These are phyloP conservation scores for Gorsachius goisagi DNA, from an alignment of 2,113 vertebrate species.

Conservation along the genomic window DNA sequence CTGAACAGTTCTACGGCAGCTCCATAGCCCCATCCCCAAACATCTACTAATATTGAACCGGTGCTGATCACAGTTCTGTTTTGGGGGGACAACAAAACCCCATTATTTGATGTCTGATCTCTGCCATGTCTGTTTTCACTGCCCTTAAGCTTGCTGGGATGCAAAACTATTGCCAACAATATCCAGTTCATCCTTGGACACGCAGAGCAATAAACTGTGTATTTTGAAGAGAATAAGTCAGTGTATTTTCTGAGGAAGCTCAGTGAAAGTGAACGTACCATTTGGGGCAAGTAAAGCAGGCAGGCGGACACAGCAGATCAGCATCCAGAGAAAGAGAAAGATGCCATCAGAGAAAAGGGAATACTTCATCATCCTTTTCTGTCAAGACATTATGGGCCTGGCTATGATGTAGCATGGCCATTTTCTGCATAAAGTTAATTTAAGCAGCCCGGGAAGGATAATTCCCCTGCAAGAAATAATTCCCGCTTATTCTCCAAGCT, in stretches of 20 bases:
- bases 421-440: slow-evolving; percentile 53
- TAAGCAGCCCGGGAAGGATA: slow-evolving; percentile 32
- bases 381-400: background rate
- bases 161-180: background rate
- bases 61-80: background rate
- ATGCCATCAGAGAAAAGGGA: background rate
- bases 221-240: background rate
- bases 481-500: slow-evolving; percentile 21
- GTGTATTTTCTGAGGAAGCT: background rate
- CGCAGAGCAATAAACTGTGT: background rate
- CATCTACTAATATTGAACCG: background rate
- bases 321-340: background rate
- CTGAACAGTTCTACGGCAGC: background rate
- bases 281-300: background rate
- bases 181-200: background rate
- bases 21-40: background rate
- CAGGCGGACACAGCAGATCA: background rate
- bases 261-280: background rate
- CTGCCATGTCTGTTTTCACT: background rate
- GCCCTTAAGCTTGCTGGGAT: background rate
- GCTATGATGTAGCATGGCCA: background rate
- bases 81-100: background rate
- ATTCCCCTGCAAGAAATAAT: slow-evolving; percentile 44
- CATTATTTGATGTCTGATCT: background rate
- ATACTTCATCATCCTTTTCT: slow-evolving; percentile 15